phyloP scores from a whole-genome alignment of 2,797 vertebrate species.

The Hephaestus fuliginosus region DNA sequence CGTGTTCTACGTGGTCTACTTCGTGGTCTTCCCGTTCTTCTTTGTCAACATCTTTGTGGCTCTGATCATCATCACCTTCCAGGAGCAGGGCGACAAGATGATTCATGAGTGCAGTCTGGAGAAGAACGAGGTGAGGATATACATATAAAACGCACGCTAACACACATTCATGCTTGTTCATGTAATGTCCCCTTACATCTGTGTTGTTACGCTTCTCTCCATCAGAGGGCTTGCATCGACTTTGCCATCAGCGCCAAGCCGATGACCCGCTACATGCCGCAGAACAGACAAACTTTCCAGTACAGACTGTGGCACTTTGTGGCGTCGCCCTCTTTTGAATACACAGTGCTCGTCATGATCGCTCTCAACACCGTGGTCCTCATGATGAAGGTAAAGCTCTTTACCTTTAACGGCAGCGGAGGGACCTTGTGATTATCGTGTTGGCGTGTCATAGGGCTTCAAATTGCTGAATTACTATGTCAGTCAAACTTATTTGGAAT shows the following conservation, averaged over 20 bases:
- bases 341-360: conserved; percentile 99
- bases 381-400: conserved; percentile 96
- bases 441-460: no score
- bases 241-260: conserved; percentile 98
- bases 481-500: no score
- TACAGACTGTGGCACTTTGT: conserved; percentile 99
- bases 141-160: no score
- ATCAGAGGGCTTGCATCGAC: conserved; percentile 98
- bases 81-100: conserved; percentile 99
- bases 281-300: conserved; percentile 98
- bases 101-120: conserved; percentile 98
- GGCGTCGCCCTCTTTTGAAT: conserved; percentile 97
- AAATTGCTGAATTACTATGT: neutral
- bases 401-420: no score
- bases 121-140: conserved; percentile 93
- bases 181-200: neutral
- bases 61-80: conserved; percentile 99
- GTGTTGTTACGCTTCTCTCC: conserved; percentile 23
- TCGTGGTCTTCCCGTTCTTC: conserved; percentile 99
- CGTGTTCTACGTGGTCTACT: conserved; percentile 99
- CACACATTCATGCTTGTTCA: neutral
- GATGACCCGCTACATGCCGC: conserved; percentile 98
- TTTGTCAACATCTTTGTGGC: conserved; percentile 99
- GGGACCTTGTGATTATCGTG: neutral
- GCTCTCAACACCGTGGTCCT: conserved; percentile 97